These are phyloP conservation scores for Ellobius talpinus DNA, from an alignment of 2,113 vertebrate genomes.

Conservation along the genomic window DNA sequence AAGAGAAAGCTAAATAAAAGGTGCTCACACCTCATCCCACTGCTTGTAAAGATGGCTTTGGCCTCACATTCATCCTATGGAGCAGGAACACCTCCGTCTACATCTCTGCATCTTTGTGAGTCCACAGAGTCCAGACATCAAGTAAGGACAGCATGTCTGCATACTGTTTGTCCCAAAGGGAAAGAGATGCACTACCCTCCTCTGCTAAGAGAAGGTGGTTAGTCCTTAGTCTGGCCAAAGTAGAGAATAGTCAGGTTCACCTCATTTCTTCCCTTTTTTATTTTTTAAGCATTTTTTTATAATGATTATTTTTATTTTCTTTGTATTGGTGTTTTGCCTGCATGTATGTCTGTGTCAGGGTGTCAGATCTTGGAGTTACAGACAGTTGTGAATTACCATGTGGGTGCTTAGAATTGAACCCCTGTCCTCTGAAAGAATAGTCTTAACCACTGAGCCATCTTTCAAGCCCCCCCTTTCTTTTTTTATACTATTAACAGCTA, in stretches of 20 bases:
- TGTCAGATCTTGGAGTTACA: not conserved
- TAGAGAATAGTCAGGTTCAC: not conserved
- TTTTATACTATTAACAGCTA: not conserved
- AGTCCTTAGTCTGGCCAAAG: constrained; percentile 21
- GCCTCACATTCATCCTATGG: not conserved
- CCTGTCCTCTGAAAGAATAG: not conserved
- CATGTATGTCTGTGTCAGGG: not conserved
- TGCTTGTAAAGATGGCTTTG: accelerated
- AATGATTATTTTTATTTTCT: not conserved
- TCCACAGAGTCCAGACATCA: not conserved
- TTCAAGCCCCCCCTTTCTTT: not conserved
- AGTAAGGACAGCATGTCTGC: not conserved
- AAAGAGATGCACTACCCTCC: not conserved
- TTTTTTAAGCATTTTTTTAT: not conserved
- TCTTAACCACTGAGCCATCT: not conserved
- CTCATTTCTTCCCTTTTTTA: not conserved
- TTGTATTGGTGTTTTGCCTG: not conserved
- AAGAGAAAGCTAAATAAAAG: not conserved
- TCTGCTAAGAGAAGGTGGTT: not conserved
- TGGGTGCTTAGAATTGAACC: not conserved
- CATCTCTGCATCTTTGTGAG: not conserved
- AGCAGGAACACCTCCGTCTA: not conserved
- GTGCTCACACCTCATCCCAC: not conserved
- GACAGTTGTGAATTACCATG: not conserved
- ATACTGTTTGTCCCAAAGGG: not conserved